Evolutionary conservation across 2,797 vertebrate genomes (phyloP).

Genomic region (Sarcophilus harrisii): DNA sequence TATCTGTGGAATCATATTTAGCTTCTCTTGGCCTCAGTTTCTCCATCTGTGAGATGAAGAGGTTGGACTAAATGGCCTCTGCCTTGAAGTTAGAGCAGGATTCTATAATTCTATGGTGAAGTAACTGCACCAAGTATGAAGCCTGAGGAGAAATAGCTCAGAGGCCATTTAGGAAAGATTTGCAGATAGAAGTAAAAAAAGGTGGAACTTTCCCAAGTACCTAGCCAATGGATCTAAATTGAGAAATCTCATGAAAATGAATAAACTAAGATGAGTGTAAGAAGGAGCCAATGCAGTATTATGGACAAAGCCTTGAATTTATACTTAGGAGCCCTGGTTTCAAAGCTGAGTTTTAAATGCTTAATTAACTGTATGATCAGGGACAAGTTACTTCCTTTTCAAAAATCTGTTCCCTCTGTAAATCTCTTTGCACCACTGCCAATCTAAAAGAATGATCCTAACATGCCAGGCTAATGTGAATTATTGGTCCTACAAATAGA

Average conservation of each 20-base stretch:
- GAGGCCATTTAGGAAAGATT: too few relatives aligned
- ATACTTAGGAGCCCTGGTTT: background rate
- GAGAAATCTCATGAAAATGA: background rate
- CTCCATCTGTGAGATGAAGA: background rate
- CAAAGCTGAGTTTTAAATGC: background rate
- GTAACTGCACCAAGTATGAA: too few relatives aligned
- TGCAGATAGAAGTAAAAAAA: too few relatives aligned
- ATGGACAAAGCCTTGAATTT: background rate
- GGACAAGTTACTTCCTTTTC: background rate
- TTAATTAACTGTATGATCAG: background rate
- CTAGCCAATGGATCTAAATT: too few relatives aligned
- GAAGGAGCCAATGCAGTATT: background rate
- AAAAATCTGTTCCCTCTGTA: background rate
- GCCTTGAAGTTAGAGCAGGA: too few relatives aligned
- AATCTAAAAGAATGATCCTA: background rate
- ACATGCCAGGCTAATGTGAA: background rate
- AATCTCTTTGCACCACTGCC: background rate
- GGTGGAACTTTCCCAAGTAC: too few relatives aligned
- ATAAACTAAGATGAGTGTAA: background rate
- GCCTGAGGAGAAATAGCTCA: too few relatives aligned
- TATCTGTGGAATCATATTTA: background rate
- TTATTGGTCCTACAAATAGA: background rate
- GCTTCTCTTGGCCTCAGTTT: background rate
- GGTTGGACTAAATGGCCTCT: background rate
- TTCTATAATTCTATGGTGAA: too few relatives aligned